A percentile compares a stretch with the other conserved stretches of the same genome.
These are phyloP conservation scores for Macrobrachium nipponense DNA, from an alignment of 1,140 invertebrate species.

Conservation along the genomic window DNA sequence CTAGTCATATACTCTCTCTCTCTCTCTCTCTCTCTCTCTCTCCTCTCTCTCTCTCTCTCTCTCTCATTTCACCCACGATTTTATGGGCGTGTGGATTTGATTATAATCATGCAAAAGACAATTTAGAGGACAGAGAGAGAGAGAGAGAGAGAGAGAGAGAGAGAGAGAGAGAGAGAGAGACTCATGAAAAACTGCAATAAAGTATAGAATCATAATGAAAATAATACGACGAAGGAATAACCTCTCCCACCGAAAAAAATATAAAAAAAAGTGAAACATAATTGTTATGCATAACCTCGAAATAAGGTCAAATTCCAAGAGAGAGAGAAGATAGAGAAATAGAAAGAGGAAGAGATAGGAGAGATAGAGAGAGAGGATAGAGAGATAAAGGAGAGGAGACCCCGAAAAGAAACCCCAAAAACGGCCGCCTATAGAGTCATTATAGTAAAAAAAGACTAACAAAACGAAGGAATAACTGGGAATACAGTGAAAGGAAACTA, in stretches of 20 bases:
- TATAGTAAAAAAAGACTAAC: neutral
- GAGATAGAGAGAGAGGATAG: slow-evolving; percentile 21
- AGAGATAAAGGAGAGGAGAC: neutral
- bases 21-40: neutral
- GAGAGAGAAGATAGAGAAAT: too few relatives aligned
- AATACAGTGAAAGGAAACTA: neutral
- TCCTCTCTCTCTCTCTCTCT: slow-evolving; percentile 25
- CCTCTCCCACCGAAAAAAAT: too few relatives aligned
- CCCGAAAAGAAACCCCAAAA: too few relatives aligned
- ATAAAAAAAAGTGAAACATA: too few relatives aligned
- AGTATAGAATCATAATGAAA: too few relatives aligned
- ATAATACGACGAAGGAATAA: neutral
- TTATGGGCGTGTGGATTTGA: neutral
- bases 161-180: slow-evolving; percentile 38
- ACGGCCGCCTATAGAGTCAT: too few relatives aligned
- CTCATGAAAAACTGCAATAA: too few relatives aligned
- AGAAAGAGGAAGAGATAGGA: slow-evolving; percentile 4
- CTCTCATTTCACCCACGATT: neutral
- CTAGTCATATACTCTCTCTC: neutral
- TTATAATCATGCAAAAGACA: neutral
- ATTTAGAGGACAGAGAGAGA: neutral
- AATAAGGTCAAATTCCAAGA: too few relatives aligned
- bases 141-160: slow-evolving; percentile 27
- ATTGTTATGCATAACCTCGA: too few relatives aligned
- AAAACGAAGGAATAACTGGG: neutral